Percentiles rank a stretch among this genome's conserved stretches.
Evolutionary conservation across 2,113 vertebrate genomes (phyloP).

Genomic region (Xenopus laevis): DNA sequence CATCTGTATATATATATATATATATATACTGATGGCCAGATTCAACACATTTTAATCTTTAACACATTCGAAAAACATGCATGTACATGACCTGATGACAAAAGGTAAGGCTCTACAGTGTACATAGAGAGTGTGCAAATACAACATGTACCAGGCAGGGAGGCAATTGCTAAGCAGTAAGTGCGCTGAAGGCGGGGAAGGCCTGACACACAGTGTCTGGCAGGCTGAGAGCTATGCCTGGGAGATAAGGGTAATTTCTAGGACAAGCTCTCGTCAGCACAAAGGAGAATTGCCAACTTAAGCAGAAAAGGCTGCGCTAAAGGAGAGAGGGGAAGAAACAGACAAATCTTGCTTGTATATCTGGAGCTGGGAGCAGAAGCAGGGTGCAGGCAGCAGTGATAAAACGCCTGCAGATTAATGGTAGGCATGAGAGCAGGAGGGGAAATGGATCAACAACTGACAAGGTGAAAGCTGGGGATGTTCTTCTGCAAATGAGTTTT

Average conservation of each 20-base stretch:
- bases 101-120: not conserved
- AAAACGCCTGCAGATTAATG: constrained; percentile 46
- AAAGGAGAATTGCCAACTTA: constrained; percentile 45
- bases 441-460: constrained; percentile 44
- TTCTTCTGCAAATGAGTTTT: constrained; percentile 44
- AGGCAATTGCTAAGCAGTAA: constrained; percentile 42
- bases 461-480: constrained; percentile 45
- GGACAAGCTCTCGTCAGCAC: constrained; percentile 46
- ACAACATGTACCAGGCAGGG: constrained; percentile 25
- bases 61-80: no score
- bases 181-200: constrained; percentile 36
- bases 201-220: constrained; percentile 42
- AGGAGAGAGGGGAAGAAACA: constrained; percentile 40
- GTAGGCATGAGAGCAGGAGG: constrained; percentile 41
- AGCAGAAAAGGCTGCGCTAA: constrained; percentile 42
- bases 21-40: no score
- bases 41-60: no score
- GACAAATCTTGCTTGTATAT: constrained; percentile 47
- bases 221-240: constrained; percentile 42
- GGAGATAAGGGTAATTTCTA: constrained; percentile 47
- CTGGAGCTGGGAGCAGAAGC: constrained; percentile 41
- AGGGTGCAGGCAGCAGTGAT: constrained; percentile 44
- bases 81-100: no score
- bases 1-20: no score
- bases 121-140: constrained; percentile 23